Conservation (phyloP, 2,113 vertebrate genomes). For the Probosciger aterrimus region DNA sequence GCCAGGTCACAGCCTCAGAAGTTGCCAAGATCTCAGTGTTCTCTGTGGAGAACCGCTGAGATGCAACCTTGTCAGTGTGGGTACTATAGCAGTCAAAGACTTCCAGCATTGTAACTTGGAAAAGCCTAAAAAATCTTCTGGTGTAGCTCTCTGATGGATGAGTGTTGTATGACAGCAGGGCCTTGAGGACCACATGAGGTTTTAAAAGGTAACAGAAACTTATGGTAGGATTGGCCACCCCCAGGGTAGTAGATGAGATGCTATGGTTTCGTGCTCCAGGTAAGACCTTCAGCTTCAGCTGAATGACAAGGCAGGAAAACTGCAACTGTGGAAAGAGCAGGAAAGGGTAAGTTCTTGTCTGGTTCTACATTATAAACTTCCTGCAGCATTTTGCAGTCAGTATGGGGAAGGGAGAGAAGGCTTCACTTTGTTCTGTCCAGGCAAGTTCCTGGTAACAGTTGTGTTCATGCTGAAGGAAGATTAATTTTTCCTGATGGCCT, state of each 20-base stretch:
- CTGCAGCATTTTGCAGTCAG: background rate
- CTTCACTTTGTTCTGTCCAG: background rate
- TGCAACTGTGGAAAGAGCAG: background rate
- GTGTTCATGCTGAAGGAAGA: background rate
- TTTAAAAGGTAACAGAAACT: background rate
- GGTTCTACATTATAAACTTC: background rate
- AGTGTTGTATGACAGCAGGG: background rate
- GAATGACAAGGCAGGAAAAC: background rate
- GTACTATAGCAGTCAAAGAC: background rate
- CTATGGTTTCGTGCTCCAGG: background rate
- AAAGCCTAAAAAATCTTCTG: background rate
- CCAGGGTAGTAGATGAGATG: background rate
- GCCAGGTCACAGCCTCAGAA: background rate
- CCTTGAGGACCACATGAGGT: background rate
- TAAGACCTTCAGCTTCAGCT: background rate
- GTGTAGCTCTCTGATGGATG: background rate
- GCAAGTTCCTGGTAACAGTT: background rate
- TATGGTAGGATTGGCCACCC: background rate
- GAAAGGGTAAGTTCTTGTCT: background rate
- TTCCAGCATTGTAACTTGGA: background rate
- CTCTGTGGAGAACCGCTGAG: background rate
- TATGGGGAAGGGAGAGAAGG: background rate
- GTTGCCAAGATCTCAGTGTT: background rate
- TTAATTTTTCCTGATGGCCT: background rate
- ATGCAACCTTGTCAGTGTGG: background rate